Evolutionary conservation across 2,888 invertebrate species (phyloP).

Genomic region (Nomada ruficornis): DNA sequence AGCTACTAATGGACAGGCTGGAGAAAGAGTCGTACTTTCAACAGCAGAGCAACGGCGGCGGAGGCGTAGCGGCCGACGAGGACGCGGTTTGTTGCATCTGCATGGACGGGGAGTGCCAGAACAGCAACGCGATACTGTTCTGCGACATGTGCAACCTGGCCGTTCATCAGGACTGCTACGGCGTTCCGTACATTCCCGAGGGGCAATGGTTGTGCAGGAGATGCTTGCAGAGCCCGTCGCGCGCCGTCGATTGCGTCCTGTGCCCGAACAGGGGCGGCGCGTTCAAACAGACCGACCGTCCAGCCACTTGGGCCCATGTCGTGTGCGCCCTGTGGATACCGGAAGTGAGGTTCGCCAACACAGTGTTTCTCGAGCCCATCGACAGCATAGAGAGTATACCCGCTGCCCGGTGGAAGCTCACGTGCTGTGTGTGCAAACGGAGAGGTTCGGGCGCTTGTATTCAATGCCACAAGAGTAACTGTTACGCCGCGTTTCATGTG

Average conservation of each 20-base stretch:
- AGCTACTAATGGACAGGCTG: conserved; percentile 97
- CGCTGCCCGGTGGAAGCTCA: conserved; percentile 97
- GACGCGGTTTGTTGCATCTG: conserved; percentile 99
- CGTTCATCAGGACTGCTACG: conserved; percentile 99
- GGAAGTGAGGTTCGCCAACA: conserved; percentile 98
- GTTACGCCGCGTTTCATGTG: conserved; percentile 99
- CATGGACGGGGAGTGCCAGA: conserved; percentile 99
- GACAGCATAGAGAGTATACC: conserved; percentile 99
- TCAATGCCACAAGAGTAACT: conserved; percentile 98
- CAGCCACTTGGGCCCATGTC: conserved; percentile 98
- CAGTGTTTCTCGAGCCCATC: conserved; percentile 98
- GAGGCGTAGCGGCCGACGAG: conserved; percentile 95
- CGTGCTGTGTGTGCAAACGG: conserved; percentile 98
- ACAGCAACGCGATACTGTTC: conserved; percentile 99
- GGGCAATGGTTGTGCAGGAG: conserved; percentile 99
- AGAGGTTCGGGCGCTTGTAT: conserved; percentile 97
- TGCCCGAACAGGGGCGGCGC: conserved; percentile 99
- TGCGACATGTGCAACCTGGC: conserved; percentile 99
- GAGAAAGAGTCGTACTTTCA: conserved; percentile 99
- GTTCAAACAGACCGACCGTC: conserved; percentile 98
- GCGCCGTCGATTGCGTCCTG: conserved; percentile 98
- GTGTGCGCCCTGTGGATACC: conserved; percentile 99
- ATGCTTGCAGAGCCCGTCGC: conserved; percentile 97
- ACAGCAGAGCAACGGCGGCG: conserved; percentile 87
- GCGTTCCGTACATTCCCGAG: conserved; percentile 98